A percentile compares a stretch with the other conserved stretches of the same genome.
These are phyloP conservation scores for Atrichornis clamosus DNA, from an alignment of 2,113 vertebrate species.

Conservation along the genomic window DNA sequence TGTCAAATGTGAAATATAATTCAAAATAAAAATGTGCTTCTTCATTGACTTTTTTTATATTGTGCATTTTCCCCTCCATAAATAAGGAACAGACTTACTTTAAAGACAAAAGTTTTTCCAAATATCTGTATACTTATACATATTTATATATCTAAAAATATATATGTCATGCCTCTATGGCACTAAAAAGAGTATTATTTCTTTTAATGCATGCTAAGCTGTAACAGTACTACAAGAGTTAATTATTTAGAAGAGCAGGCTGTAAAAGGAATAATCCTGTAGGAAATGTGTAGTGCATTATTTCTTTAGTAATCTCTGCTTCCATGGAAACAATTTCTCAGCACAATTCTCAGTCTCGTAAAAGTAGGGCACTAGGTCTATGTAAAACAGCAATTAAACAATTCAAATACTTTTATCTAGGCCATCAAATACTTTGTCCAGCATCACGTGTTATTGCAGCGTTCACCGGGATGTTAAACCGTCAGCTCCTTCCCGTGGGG, in stretches of 20 bases:
- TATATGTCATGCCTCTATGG: background rate
- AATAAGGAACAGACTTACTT: background rate
- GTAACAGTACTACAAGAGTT: background rate
- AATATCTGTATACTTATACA: background rate
- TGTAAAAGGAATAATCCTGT: constrained; percentile 20
- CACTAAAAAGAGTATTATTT: background rate
- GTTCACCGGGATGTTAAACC: background rate
- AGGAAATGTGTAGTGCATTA: constrained; percentile 6
- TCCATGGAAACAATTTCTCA: constrained; percentile 66
- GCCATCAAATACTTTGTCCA: constrained; percentile 43
- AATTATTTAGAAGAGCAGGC: constrained; percentile 28
- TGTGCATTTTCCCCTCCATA: background rate
- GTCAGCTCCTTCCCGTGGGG: background rate
- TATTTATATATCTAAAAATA: background rate
- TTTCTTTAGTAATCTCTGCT: constrained; percentile 52
- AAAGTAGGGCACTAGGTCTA: constrained; percentile 55
- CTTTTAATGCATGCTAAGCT: background rate
- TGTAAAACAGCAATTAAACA: constrained; percentile 60
- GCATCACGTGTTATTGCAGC: background rate
- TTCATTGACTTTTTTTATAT: background rate
- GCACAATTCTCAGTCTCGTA: constrained; percentile 34
- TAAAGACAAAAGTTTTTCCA: background rate
- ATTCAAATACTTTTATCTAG: constrained; percentile 20
- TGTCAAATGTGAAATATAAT: background rate
- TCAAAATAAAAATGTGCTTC: background rate